phyloP scores from a whole-genome alignment of 2,113 vertebrate species.

The Sinocyclocheilus grahami region DNA sequence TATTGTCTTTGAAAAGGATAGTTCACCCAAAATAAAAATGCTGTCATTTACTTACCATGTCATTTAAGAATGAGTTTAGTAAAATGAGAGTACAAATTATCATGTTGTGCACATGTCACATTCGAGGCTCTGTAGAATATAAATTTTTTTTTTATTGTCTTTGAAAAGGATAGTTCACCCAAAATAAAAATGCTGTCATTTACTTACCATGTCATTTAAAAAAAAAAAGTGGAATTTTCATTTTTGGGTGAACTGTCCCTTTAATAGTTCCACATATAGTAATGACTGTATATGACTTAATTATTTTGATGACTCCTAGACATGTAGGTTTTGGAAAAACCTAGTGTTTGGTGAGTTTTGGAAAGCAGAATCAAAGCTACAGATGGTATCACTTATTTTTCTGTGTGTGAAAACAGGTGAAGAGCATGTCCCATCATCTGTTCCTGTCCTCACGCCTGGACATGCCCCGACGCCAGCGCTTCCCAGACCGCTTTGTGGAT shows the following conservation, averaged over 20 bases:
- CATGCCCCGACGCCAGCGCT: constrained; percentile 80
- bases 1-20: not conserved
- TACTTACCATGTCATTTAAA: not conserved
- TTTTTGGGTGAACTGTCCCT: not conserved
- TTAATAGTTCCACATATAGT: not conserved
- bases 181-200: not conserved
- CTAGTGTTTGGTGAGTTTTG: not conserved
- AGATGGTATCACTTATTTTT: constrained; percentile 5
- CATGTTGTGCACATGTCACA: too few species aligned
- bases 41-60: not conserved
- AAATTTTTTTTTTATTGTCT: not conserved
- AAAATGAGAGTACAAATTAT: too few species aligned
- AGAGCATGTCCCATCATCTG: constrained; percentile 87
- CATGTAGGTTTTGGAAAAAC: not conserved
- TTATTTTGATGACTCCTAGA: not conserved
- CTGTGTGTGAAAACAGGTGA: constrained; percentile 71
- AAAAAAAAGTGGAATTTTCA: not conserved
- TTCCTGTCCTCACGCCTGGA: constrained; percentile 81
- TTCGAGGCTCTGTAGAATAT: not conserved
- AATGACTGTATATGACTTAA: not conserved
- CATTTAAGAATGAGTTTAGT: too few species aligned
- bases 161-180: not conserved
- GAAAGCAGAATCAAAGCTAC: not conserved
- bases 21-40: not conserved
- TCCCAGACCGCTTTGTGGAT: constrained; percentile 87